Conservation (phyloP, 2,888 invertebrate species). For the Conomelus anceps region DNA sequence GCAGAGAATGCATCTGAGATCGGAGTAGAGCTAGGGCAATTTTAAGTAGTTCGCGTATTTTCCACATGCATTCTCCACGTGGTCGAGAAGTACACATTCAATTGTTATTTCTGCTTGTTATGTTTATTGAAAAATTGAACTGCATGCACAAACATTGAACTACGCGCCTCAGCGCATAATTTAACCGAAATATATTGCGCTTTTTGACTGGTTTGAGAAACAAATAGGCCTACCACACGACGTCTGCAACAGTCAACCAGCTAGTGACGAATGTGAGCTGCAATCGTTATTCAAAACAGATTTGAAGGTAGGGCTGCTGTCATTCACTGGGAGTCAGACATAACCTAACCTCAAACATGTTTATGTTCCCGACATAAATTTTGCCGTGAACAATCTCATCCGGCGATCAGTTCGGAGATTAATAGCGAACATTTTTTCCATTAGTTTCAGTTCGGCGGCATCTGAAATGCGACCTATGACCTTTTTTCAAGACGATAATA, state of each 20-base stretch:
- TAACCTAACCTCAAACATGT: neutral
- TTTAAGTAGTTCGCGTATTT: too few relatives aligned
- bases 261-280: neutral
- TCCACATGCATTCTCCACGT: too few relatives aligned
- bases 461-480: neutral
- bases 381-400: neutral
- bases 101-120: too few relatives aligned
- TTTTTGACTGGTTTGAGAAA: neutral
- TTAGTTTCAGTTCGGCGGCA: neutral
- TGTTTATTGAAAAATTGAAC: neutral
- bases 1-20: too few relatives aligned
- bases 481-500: neutral
- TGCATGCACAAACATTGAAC: neutral
- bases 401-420: neutral
- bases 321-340: neutral
- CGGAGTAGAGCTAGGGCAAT: too few relatives aligned
- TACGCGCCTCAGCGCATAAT: neutral
- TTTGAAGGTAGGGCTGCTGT: neutral
- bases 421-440: neutral
- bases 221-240: neutral
- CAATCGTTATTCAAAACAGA: neutral
- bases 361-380: neutral
- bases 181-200: neutral
- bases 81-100: too few relatives aligned
- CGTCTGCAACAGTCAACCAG: neutral